Base-by-base conservation (phyloP, 2,113 vertebrate species). In the Dromas ardeola region DNA sequence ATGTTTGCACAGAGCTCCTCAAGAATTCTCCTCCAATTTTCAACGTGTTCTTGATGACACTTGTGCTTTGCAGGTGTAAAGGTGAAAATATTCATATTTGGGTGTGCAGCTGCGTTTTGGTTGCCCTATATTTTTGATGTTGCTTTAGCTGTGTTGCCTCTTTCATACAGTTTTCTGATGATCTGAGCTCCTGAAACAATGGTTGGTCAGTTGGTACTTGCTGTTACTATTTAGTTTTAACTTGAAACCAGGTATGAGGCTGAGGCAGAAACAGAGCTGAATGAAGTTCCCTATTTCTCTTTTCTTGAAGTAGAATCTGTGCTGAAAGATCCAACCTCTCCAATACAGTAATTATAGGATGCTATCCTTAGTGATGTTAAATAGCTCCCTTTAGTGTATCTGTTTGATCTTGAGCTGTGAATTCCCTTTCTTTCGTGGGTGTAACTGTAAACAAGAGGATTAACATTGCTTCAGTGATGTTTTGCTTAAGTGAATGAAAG, bases 391-490 rank as follows among this genome's bases (percentile, higher is more conserved):
- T 95, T 66, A 76, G 78, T 88, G 77, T 79, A 85, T 93, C 88
- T 93, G 84, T 97, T 96, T 97, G 94, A 97, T 97, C 89, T 95
- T 49, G 85, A 94, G 94, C 94, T 96, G 91, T 86, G 93, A 95
- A 96, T 97, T 96, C 94, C 90, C 88, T 97, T 97, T 97, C 93
- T 97, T 89, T 92, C 47, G 11, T 96, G 96, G 91, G 93, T 97
- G 95, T 96, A 96, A 96, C 97, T 96, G 91, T 97, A 98, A 97
- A 97, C 96, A 97, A 96, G 88, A 76, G 97, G 95, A 97, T 98
- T 98, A 97, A 96, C 95, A 61, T 93, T 86, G 86, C 95, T 91
- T 95, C 94, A 92, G 63, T 90, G 86, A 79, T 90, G 97, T 96
- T 97, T 97, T 96, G 82, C 95, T 93, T 66, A 91, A 95, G 92